A percentile compares a stretch with the other conserved stretches of the same genome.
These are phyloP conservation scores for Siniperca undulata DNA, from an alignment of 2,797 vertebrate species.

Conservation along the genomic window DNA sequence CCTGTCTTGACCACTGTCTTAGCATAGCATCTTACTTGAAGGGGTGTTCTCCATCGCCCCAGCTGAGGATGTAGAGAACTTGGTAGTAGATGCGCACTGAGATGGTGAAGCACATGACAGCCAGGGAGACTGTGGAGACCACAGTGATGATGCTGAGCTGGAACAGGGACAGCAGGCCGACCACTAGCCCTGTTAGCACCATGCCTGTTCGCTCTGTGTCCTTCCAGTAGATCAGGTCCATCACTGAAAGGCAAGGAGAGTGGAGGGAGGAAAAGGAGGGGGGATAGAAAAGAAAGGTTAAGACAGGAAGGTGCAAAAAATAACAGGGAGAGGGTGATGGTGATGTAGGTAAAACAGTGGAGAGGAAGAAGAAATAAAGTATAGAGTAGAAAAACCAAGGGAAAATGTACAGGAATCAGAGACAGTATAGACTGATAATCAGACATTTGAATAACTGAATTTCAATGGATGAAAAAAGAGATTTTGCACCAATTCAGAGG, in stretches of 20 bases:
- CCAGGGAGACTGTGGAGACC: slow-evolving; percentile 87
- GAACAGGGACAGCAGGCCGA: slow-evolving; percentile 90
- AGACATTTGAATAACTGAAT: background rate
- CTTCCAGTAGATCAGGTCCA: slow-evolving; percentile 94
- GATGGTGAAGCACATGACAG: slow-evolving; percentile 89
- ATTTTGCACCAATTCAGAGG: too few species aligned
- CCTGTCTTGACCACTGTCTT: background rate
- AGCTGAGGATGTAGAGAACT: slow-evolving; percentile 85
- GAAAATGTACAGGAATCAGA: background rate
- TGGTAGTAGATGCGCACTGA: slow-evolving; percentile 90
- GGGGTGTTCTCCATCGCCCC: slow-evolving; percentile 88
- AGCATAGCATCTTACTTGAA: slow-evolving; percentile 87
- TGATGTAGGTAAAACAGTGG: background rate
- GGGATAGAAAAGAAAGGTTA: background rate
- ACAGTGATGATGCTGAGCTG: slow-evolving; percentile 94
- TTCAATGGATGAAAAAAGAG: background rate
- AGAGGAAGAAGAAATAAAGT: background rate
- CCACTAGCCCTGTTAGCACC: slow-evolving; percentile 89
- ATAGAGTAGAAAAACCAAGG: background rate
- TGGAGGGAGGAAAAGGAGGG: background rate
- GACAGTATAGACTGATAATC: background rate
- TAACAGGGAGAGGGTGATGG: background rate
- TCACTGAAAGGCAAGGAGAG: slow-evolving; percentile 72
- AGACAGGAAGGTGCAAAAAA: background rate
- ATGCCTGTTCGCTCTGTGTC: slow-evolving; percentile 88